Evolutionary conservation across 2,888 invertebrate genomes (phyloP).

Genomic region (Andrena praecox): DNA sequence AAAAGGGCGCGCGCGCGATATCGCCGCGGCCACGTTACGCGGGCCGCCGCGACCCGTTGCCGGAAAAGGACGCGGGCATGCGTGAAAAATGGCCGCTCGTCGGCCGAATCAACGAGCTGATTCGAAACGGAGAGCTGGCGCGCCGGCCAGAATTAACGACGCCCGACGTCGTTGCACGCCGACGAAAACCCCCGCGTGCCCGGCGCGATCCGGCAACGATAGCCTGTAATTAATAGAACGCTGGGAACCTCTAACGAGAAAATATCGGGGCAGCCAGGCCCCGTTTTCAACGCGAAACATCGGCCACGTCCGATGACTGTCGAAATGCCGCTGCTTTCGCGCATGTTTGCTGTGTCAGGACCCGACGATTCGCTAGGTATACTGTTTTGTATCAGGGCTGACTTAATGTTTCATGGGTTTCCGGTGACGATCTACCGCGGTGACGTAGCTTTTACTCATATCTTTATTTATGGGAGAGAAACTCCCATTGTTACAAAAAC

Average conservation of each 20-base stretch:
- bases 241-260: conserved; percentile 54
- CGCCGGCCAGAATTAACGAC: conserved; percentile 48
- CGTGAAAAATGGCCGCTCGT: conserved; percentile 64
- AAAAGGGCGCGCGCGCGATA: conserved; percentile 47
- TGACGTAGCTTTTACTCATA: too few relatives aligned
- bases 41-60: conserved; percentile 16
- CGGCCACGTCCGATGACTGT: background rate
- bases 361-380: too few relatives aligned
- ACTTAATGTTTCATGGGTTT: too few relatives aligned
- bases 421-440: too few relatives aligned
- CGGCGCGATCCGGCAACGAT: conserved; percentile 49
- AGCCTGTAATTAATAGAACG: conserved; percentile 55
- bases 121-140: conserved; percentile 38
- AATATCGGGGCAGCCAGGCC: conserved; percentile 19
- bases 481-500: too few relatives aligned
- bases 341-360: too few relatives aligned
- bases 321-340: background rate
- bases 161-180: conserved; percentile 24
- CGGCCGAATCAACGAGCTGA: conserved; percentile 55
- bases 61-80: conserved; percentile 48
- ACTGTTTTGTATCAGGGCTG: too few relatives aligned
- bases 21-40: conserved; percentile 20
- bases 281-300: conserved; percentile 8
- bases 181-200: conserved; percentile 24
- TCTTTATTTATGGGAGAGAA: too few relatives aligned